Conservation (phyloP, 2,113 vertebrate genomes). For the Neoarius graeffei region DNA sequence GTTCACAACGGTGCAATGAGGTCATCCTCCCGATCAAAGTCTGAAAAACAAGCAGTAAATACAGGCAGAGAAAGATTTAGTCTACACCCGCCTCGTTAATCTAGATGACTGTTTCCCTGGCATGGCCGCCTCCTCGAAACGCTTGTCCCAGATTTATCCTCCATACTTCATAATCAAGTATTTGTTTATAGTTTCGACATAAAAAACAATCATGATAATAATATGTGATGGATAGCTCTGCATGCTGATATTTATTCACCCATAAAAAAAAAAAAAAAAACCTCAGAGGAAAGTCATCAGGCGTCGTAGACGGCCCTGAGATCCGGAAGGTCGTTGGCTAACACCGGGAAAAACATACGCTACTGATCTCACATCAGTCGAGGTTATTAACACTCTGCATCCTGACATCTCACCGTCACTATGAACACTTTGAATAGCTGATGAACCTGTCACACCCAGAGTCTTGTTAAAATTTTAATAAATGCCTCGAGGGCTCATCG, state of each 20-base stretch:
- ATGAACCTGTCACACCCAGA: constrained; percentile 76
- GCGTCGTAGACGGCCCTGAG: constrained; percentile 61
- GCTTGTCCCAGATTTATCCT: constrained; percentile 70
- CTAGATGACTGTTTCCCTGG: constrained; percentile 66
- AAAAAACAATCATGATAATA: constrained; percentile 77
- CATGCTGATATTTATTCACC: constrained; percentile 73
- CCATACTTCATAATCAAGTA: constrained; percentile 72
- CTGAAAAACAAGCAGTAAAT: constrained; percentile 46
- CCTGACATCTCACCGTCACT: constrained; percentile 65
- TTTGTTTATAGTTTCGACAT: constrained; percentile 77
- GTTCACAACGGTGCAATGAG: constrained; percentile 49
- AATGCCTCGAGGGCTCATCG: constrained; percentile 77
- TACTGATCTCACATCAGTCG: constrained; percentile 36
- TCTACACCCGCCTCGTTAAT: constrained; percentile 65
- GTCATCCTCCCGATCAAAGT: constrained; percentile 55
- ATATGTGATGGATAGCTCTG: constrained; percentile 69
- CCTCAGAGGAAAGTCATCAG: constrained; percentile 67
- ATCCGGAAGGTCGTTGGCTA: constrained; percentile 73
- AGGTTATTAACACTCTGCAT: constrained; percentile 40
- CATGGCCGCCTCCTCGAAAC: constrained; percentile 57
- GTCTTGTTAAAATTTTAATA: constrained; percentile 84
- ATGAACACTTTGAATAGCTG: constrained; percentile 78
- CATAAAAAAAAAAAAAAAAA: constrained; percentile 74
- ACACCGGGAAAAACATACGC: constrained; percentile 61
- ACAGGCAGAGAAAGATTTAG: constrained; percentile 21